Base-by-base conservation (phyloP, 2,113 vertebrate genomes). In the Vimba vimba region DNA sequence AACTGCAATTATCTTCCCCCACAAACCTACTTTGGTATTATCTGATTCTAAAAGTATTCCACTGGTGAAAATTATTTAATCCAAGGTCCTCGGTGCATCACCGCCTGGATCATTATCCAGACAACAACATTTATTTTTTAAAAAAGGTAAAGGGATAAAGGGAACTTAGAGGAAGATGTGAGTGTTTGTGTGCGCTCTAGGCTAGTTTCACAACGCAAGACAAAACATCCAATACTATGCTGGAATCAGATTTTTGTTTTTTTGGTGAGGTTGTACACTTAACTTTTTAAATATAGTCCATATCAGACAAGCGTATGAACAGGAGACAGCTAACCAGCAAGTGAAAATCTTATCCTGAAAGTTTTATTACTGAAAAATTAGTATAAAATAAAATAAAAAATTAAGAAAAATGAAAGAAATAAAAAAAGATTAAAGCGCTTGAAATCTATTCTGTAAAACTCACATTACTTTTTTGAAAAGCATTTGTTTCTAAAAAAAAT, bases 1-100 rank as follows among this genome's bases (percentile, higher is more conserved):
- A 91, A 91, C 92, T 91, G 87, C 89, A 92, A 92, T 93, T 90
- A 91, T 90, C 86, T 84, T 88, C 78, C 82, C 82, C 83, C 86
- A 75, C 86, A 91, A 90, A 89, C 88, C 89, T 87, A 85, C 86
- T 88, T 73, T 88, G 88, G 88, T 89, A 91, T 90, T 88, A 89
- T 91, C 85, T 76, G 86, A 89, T 90, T 91, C 89, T 89, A 68
- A 89, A 91, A 90, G 86, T 69, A 91, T 89, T 90, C 84, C 43
- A 79, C 87, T 87, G 85, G 87, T 86, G 82, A 90, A 90, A 90
- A 90, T 88, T 39, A 91, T 88, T 92, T 87, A 86, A 91, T 91
- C 87, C 82, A 50, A 83, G 76, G 86, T 50, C 85, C 68, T 89
- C 50, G 52, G 11, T 79, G 55, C 69, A 79, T 25, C 83, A 71